Percentiles rank a stretch among this genome's conserved stretches.
Evolutionary conservation across 2,888 invertebrate species (phyloP).

Genomic region (Callyntrura sp.): DNA sequence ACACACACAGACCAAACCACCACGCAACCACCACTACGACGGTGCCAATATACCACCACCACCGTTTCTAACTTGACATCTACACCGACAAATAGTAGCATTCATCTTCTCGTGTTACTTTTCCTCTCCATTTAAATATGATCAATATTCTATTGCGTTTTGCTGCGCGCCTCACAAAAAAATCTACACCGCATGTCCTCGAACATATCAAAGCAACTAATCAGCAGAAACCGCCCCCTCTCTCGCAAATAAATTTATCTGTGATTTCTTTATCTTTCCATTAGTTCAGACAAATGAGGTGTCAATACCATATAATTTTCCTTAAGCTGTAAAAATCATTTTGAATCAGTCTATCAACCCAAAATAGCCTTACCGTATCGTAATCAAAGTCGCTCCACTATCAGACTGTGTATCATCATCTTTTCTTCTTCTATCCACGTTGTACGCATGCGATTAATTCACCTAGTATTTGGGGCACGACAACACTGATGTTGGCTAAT

Average conservation of each 20-base stretch:
- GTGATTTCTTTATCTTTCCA: slow-evolving; percentile 74
- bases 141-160: neutral
- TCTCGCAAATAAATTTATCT: slow-evolving; percentile 76
- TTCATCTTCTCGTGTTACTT: neutral
- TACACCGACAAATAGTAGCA: slow-evolving; percentile 53
- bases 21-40: slow-evolving; percentile 44
- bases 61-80: slow-evolving; percentile 41
- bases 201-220: slow-evolving; percentile 73
- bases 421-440: slow-evolving; percentile 10
- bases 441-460: slow-evolving; percentile 22
- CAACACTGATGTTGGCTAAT: slow-evolving; percentile 42
- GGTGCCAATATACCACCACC: neutral
- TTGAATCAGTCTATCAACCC: slow-evolving; percentile 74
- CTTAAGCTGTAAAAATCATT: slow-evolving; percentile 74
- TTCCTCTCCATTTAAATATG: neutral
- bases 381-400: slow-evolving; percentile 54
- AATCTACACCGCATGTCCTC: slow-evolving; percentile 46
- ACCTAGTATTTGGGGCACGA: slow-evolving; percentile 44
- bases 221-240: slow-evolving; percentile 77
- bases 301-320: slow-evolving; percentile 79
- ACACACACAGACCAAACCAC: slow-evolving; percentile 27
- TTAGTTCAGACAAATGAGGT: slow-evolving; percentile 76
- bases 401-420: slow-evolving; percentile 44
- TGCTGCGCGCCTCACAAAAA: slow-evolving; percentile 26
- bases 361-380: slow-evolving; percentile 30